These are phyloP conservation scores for Chaunax sp. DNA, from an alignment of 2,797 vertebrate species.

Conservation along the genomic window DNA sequence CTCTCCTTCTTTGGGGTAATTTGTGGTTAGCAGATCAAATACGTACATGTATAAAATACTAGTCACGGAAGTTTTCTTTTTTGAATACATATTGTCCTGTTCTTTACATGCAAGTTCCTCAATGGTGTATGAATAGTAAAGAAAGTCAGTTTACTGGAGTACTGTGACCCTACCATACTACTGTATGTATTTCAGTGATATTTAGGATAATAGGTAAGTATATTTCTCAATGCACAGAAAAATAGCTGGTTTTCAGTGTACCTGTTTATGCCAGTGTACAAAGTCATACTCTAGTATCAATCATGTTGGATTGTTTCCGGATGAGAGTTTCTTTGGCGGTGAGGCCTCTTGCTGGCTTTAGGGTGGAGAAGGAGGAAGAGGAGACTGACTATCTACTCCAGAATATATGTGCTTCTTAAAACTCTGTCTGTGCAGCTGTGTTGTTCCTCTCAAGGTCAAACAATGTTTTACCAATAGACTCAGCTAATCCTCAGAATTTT, in stretches of 20 bases:
- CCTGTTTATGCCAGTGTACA: constrained; percentile 66
- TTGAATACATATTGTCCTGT: constrained; percentile 68
- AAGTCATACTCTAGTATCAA: constrained; percentile 63
- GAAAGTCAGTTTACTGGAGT: constrained; percentile 66
- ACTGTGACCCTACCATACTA: constrained; percentile 57
- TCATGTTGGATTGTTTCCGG: constrained; percentile 79
- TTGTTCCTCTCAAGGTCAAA: constrained; percentile 82
- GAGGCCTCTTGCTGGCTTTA: constrained; percentile 19
- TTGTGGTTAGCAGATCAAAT: constrained; percentile 74
- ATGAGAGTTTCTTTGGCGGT: constrained; percentile 68
- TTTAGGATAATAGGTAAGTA: constrained; percentile 66
- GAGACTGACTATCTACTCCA: constrained; percentile 67
- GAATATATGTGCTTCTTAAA: constrained; percentile 85
- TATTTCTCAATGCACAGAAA: constrained; percentile 63
- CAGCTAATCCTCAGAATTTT: constrained; percentile 53
- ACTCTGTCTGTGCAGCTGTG: constrained; percentile 85
- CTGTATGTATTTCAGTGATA: constrained; percentile 69
- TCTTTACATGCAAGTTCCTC: constrained; percentile 71
- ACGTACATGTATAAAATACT: constrained; percentile 63
- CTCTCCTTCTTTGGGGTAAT: constrained; percentile 62
- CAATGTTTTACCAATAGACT: constrained; percentile 68
- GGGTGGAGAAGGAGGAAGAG: constrained; percentile 49
- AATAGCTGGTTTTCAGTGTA: constrained; percentile 62
- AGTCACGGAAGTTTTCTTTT: constrained; percentile 59
- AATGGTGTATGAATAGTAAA: constrained; percentile 69